Conservation (phyloP, 2,888 invertebrate genomes). For the Phyllotreta cruciferae region DNA sequence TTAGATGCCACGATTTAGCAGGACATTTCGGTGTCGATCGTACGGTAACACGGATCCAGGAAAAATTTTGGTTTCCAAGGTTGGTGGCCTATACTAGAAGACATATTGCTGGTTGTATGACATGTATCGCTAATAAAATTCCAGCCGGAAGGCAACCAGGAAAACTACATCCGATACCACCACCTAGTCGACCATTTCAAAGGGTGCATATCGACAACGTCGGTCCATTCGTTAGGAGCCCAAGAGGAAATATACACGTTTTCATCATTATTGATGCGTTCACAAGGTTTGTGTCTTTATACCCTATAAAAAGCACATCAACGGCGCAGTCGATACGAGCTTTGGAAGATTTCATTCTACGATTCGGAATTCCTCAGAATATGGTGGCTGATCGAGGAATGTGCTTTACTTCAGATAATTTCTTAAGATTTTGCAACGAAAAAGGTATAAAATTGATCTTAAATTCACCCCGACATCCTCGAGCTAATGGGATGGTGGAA, state of each 20-base stretch:
- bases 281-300: constrained; percentile 33
- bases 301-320: constrained; percentile 29
- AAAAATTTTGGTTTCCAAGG: constrained; percentile 40
- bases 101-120: constrained; percentile 36
- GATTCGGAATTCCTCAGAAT: constrained; percentile 37
- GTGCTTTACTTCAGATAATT: constrained; percentile 20
- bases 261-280: constrained; percentile 34
- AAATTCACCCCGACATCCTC: constrained; percentile 38
- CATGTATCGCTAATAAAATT: constrained; percentile 34
- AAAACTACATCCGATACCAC: constrained; percentile 33
- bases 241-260: constrained; percentile 28
- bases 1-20: constrained; percentile 34
- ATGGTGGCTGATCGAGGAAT: constrained; percentile 41
- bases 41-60: constrained; percentile 21
- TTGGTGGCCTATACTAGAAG: constrained; percentile 32
- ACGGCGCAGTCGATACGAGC: constrained; percentile 26
- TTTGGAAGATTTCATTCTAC: constrained; percentile 33
- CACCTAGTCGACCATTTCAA: constrained; percentile 34
- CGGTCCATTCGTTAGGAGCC: constrained; percentile 35
- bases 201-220: constrained; percentile 38
- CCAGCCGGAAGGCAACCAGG: constrained; percentile 37
- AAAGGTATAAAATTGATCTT: constrained; percentile 30
- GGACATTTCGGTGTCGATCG: constrained; percentile 36
- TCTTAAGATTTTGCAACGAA: constrained; percentile 29
- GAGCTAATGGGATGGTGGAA: constrained; percentile 40